These are phyloP conservation scores for Indri indri DNA, from an alignment of 2,113 vertebrate genomes.

Conservation along the genomic window DNA sequence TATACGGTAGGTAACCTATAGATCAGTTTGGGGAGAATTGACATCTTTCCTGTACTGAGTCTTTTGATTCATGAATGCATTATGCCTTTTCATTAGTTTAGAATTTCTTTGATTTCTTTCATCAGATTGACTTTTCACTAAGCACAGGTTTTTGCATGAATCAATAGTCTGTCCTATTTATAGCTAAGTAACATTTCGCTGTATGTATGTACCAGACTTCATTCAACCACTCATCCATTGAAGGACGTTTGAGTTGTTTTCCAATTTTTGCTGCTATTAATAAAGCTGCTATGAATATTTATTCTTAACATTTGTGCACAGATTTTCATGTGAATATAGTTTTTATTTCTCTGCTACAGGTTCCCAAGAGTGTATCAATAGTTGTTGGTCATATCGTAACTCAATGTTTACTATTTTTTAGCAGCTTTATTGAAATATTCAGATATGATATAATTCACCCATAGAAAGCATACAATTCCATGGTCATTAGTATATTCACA, in stretches of 20 bases:
- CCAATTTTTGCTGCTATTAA: not conserved
- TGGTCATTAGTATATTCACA: not conserved
- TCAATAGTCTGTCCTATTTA: not conserved
- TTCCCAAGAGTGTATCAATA: not conserved
- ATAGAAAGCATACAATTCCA: not conserved
- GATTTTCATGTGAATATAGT: not conserved
- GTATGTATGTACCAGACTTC: not conserved
- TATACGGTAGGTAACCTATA: not conserved
- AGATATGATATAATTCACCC: not conserved
- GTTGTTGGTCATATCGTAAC: not conserved
- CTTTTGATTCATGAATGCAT: not conserved
- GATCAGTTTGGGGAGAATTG: not conserved
- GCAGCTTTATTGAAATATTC: not conserved
- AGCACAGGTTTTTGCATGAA: not conserved
- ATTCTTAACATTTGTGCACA: not conserved
- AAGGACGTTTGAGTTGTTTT: not conserved
- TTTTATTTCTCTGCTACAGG: not conserved
- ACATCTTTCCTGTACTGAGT: not conserved
- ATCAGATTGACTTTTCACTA: not conserved
- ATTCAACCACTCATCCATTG: not conserved
- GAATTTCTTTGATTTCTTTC: not conserved
- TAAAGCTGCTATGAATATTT: not conserved
- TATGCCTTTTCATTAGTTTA: not conserved
- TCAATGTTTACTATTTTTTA: not conserved
- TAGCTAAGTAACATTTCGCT: not conserved